phyloP scores from a whole-genome alignment of 1,140 invertebrate genomes.

The Diploscapter pachys region DNA sequence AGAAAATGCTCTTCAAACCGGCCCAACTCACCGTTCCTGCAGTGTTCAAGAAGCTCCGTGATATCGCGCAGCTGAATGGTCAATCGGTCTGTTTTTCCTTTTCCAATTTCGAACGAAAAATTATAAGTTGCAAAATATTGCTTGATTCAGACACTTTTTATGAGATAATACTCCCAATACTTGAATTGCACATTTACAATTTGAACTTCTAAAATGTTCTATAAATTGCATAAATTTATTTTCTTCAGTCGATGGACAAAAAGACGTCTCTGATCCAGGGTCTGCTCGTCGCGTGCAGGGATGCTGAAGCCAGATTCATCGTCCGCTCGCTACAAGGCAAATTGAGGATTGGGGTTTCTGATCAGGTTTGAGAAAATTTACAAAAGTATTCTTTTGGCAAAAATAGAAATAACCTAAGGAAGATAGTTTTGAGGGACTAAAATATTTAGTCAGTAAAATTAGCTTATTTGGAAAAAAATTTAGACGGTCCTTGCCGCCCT shows the following conservation, averaged over 20 bases:
- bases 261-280: constrained; percentile 88
- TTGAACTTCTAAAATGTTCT: neutral
- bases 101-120: too few species aligned
- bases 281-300: constrained; percentile 84
- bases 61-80: constrained; percentile 83
- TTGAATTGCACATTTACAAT: neutral
- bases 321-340: constrained; percentile 75
- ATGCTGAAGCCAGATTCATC: constrained; percentile 84
- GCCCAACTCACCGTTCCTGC: constrained; percentile 63
- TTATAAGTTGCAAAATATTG: too few species aligned
- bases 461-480: too few species aligned
- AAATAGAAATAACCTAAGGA: constrained; percentile 59
- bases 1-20: constrained; percentile 77
- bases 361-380: constrained; percentile 72
- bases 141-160: neutral
- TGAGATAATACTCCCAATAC: too few species aligned
- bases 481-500: constrained; percentile 85
- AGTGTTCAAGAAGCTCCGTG: constrained; percentile 82
- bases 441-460: too few species aligned
- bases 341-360: neutral
- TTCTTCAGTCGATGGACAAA: constrained; percentile 71
- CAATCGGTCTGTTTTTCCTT: constrained; percentile 65
- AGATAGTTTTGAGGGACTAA: too few species aligned
- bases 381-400: constrained; percentile 83
- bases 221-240: constrained; percentile 18